Evolutionary conservation across 2,113 vertebrate genomes (phyloP).

Genomic region (cat (Felis catus)): DNA sequence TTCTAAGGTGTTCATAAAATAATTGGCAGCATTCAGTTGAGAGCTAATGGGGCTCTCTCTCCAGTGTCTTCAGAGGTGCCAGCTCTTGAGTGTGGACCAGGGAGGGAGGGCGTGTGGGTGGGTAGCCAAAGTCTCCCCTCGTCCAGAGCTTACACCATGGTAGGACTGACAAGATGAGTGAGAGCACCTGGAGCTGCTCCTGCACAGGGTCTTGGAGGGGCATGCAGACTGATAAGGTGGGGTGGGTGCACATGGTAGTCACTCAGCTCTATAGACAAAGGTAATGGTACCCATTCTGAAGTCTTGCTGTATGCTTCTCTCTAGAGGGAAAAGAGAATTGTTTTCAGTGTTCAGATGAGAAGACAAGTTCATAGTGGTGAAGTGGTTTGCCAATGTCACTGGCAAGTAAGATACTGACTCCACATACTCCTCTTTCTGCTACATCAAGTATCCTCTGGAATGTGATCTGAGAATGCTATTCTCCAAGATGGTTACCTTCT

Average conservation of each 20-base stretch:
- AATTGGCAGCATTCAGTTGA: not conserved
- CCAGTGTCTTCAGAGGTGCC: not conserved
- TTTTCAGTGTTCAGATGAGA: not conserved
- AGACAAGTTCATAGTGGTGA: not conserved
- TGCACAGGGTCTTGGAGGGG: accelerated
- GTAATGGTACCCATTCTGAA: not conserved
- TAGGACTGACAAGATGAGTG: too few species aligned
- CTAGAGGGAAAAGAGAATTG: not conserved
- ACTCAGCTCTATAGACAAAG: not conserved
- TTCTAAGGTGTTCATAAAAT: constrained; percentile 46
- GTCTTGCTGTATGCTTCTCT: accelerated
- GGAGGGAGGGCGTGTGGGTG: accelerated
- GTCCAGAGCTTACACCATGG: too few species aligned
- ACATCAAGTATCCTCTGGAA: too few species aligned
- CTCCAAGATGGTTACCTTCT: not conserved
- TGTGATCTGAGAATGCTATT: not conserved
- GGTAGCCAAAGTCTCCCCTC: not conserved
- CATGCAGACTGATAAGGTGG: not conserved
- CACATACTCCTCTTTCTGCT: not conserved
- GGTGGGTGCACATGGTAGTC: not conserved
- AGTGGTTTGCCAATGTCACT: not conserved
- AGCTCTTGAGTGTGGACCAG: not conserved
- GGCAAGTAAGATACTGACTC: not conserved
- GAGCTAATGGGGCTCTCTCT: not conserved
- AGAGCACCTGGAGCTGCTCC: not conserved